Evolutionary conservation across 2,797 vertebrate genomes (phyloP).

Genomic region (Lophius americanus): DNA sequence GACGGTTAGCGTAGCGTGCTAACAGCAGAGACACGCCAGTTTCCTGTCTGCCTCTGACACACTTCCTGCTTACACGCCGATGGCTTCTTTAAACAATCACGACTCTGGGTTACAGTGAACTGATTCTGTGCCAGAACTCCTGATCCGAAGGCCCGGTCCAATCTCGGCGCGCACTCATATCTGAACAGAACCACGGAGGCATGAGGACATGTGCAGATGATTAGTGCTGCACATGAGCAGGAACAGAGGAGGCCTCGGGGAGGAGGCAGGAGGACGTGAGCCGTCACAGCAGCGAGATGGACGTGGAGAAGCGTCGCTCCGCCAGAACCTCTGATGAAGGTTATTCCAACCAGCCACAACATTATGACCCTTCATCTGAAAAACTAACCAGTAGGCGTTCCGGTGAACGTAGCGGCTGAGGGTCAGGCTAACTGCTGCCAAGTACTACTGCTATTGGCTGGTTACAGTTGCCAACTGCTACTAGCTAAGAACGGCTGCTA

Average conservation of each 20-base stretch:
- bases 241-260: conserved; percentile 17
- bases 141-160: neutral
- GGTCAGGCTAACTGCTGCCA: too few species aligned
- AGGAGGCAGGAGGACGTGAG: too few species aligned
- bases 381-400: too few species aligned
- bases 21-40: neutral
- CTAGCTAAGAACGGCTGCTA: too few species aligned
- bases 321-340: too few species aligned
- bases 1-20: neutral
- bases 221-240: conserved; percentile 26
- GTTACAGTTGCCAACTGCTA: too few species aligned
- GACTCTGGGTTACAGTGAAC: neutral
- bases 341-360: too few species aligned
- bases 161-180: neutral
- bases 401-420: too few species aligned
- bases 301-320: too few species aligned
- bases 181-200: conserved; percentile 6
- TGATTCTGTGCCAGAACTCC: neutral
- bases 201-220: conserved; percentile 29
- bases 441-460: too few species aligned
- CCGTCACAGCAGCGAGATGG: too few species aligned
- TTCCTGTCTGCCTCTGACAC: neutral
- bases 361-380: too few species aligned
- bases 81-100: conserved; percentile 15
- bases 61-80: conserved; percentile 6